Conservation (phyloP, 2,797 vertebrate species). For the Aldrovandia affinis region DNA sequence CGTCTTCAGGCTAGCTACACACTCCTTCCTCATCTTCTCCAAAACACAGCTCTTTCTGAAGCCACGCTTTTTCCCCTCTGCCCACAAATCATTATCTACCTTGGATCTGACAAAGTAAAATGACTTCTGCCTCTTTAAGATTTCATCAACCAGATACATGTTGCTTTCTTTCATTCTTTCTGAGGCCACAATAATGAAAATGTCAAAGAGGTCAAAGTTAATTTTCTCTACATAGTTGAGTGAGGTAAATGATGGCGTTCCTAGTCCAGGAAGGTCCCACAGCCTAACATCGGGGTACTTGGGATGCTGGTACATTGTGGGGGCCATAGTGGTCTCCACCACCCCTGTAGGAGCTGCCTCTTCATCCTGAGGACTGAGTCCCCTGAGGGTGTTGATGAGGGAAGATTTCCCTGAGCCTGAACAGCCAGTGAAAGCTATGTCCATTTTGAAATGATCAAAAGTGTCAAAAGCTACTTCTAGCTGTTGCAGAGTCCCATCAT, state of each 20-base stretch:
- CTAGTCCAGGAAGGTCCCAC: constrained; percentile 51
- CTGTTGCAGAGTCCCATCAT: not conserved
- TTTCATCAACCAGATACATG: constrained; percentile 41
- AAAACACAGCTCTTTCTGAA: constrained; percentile 46
- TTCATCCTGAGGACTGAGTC: constrained; percentile 27
- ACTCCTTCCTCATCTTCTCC: constrained; percentile 31
- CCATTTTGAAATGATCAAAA: constrained; percentile 35
- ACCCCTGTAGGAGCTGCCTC: constrained; percentile 35
- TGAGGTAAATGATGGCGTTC: constrained; percentile 44
- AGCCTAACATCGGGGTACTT: constrained; percentile 42
- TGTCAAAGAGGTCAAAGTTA: constrained; percentile 38
- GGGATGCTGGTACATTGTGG: constrained; percentile 35
- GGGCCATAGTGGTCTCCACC: constrained; percentile 40
- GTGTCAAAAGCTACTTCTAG: not conserved
- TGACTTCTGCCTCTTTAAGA: constrained; percentile 37
- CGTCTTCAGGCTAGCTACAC: constrained; percentile 28
- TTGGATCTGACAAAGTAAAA: constrained; percentile 50
- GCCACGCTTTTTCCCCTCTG: constrained; percentile 37
- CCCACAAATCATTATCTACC: constrained; percentile 45
- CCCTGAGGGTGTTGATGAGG: constrained; percentile 45
- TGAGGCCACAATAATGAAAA: constrained; percentile 45
- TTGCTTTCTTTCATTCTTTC: constrained; percentile 42
- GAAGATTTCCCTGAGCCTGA: constrained; percentile 45
- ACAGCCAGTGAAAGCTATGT: constrained; percentile 43
- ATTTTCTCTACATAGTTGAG: constrained; percentile 47